These are phyloP conservation scores for Nyctibius bracteatus DNA, from an alignment of 2,113 vertebrate species.

Conservation along the genomic window DNA sequence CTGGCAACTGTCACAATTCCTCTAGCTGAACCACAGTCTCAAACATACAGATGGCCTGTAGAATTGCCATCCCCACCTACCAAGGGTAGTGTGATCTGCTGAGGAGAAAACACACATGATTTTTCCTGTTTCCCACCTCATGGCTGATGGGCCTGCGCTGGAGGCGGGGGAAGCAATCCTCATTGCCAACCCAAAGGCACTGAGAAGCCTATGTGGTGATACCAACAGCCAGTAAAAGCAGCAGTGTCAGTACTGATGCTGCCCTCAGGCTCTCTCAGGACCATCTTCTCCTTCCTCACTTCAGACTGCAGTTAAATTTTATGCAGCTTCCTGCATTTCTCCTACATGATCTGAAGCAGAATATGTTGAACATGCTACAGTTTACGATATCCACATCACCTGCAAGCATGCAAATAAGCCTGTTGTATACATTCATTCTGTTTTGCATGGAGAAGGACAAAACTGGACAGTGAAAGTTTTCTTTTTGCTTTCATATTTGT, in stretches of 20 bases:
- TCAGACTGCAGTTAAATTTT: background rate
- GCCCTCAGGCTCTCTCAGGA: background rate
- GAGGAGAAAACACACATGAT: background rate
- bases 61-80: background rate
- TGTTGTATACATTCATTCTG: background rate
- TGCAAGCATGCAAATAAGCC: background rate
- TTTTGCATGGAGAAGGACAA: background rate
- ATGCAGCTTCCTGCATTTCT: background rate
- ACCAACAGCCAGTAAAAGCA: background rate
- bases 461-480: background rate
- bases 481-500: background rate
- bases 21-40: background rate
- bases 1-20: background rate
- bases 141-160: background rate
- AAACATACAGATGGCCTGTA: background rate
- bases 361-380: background rate
- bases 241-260: background rate
- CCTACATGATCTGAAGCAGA: background rate
- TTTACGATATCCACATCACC: background rate
- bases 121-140: background rate
- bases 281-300: background rate
- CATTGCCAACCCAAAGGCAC: background rate
- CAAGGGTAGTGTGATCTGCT: background rate
- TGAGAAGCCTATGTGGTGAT: background rate
- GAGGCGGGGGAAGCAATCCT: accelerated